Percentiles rank a stretch among this genome's conserved stretches.
phyloP scores from a whole-genome alignment of 2,888 invertebrate species.

The Xylota segnis region DNA sequence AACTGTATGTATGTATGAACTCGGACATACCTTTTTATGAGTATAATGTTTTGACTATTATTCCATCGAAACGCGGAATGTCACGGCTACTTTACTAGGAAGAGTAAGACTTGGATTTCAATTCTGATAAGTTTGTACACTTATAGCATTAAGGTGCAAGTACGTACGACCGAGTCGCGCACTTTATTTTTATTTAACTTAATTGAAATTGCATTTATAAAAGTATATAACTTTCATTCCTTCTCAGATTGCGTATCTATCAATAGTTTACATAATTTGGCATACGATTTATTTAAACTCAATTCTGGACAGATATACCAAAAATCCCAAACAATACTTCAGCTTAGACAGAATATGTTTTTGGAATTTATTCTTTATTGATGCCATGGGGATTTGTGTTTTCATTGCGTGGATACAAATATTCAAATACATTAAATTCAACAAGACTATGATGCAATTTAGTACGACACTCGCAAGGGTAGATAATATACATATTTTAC shows the following conservation, averaged over 20 bases:
- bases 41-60: too few relatives aligned
- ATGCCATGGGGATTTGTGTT: conserved; percentile 63
- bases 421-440: conserved; percentile 72
- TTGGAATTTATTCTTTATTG: conserved; percentile 38
- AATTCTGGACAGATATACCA: background rate
- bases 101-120: too few relatives aligned
- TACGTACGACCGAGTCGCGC: too few relatives aligned
- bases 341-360: conserved; percentile 66
- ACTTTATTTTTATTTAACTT: too few relatives aligned
- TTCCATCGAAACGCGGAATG: too few relatives aligned
- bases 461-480: conserved; percentile 61
- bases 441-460: conserved; percentile 77
- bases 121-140: too few relatives aligned
- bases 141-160: too few relatives aligned
- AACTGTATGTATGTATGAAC: too few relatives aligned
- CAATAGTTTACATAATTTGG: conserved; percentile 26
- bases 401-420: conserved; percentile 77
- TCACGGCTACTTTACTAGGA: too few relatives aligned
- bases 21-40: too few relatives aligned
- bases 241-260: conserved; percentile 37
- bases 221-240: background rate
- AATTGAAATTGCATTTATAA: background rate
- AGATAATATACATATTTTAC: background rate
- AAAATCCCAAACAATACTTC: conserved; percentile 22
- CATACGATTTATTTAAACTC: conserved; percentile 12